Evolutionary conservation across 2,113 vertebrate genomes (phyloP).

Genomic region (Gallinago jamesoni): DNA sequence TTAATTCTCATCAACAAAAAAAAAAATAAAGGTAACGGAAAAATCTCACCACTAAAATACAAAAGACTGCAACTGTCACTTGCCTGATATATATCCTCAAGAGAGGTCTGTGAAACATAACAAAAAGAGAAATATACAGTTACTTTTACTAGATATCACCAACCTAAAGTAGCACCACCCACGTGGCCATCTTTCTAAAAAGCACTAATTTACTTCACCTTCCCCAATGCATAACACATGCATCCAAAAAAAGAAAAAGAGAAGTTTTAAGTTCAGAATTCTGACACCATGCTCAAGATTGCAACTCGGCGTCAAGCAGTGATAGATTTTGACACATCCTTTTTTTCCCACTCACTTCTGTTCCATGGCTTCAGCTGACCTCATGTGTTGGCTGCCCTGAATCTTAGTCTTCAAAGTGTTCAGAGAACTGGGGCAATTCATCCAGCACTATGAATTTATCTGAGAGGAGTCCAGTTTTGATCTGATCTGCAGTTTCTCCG

Average conservation of each 20-base stretch:
- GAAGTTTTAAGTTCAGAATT: neutral
- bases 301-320: neutral
- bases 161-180: neutral
- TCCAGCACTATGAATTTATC: neutral
- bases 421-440: neutral
- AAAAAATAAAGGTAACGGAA: neutral
- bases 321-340: neutral
- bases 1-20: neutral
- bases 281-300: neutral
- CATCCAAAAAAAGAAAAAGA: neutral
- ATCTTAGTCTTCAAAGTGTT: neutral
- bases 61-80: neutral
- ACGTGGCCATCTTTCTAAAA: neutral
- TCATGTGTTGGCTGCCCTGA: neutral
- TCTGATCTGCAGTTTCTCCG: neutral
- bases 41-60: neutral
- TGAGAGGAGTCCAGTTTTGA: neutral
- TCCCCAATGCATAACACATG: neutral
- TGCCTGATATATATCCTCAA: neutral
- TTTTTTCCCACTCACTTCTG: neutral
- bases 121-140: neutral
- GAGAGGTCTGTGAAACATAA: neutral
- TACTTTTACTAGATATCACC: neutral
- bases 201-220: neutral
- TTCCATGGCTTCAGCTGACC: neutral